Conservation (phyloP, 1,140 invertebrate species). For the Oryzaephilus surinamensis region DNA sequence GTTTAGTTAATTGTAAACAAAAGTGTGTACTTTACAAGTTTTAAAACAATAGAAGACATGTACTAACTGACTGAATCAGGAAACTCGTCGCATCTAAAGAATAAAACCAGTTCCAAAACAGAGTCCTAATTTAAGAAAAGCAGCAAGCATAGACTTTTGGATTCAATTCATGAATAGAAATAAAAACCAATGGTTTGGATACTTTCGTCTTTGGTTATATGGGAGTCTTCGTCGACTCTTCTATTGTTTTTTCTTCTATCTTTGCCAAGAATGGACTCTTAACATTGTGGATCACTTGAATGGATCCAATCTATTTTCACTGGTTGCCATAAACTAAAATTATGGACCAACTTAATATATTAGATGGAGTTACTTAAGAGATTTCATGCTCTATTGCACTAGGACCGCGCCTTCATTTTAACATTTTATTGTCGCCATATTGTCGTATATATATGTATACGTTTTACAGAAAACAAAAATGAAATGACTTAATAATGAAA, state of each 20-base stretch:
- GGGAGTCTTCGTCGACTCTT: constrained; percentile 3
- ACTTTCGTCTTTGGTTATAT: constrained; percentile 17
- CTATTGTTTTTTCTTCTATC: constrained; percentile 19
- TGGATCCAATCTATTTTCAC: constrained; percentile 23
- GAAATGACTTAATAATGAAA: no score
- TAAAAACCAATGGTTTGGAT: constrained; percentile 24
- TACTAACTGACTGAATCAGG: constrained; percentile 7
- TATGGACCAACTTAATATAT: constrained; percentile 23
- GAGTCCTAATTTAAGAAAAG: constrained; percentile 11
- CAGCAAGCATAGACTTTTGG: constrained; percentile 8
- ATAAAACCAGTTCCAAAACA: constrained; percentile 8
- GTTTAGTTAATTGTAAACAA: not conserved
- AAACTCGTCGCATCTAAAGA: no score
- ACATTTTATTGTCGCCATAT: not conserved
- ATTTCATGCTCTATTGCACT: constrained; percentile 21
- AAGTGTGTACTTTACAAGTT: constrained; percentile 4
- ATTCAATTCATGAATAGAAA: constrained; percentile 24
- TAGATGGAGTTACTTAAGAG: constrained; percentile 20
- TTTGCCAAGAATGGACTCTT: constrained; percentile 18
- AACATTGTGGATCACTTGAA: constrained; percentile 21
- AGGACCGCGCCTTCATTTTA: not conserved
- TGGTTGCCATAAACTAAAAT: constrained; percentile 22
- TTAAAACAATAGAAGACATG: constrained; percentile 10
- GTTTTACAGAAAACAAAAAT: no score
- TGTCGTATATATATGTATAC: no score